Conservation (phyloP, 2,113 vertebrate species). For the Channa maculata region DNA sequence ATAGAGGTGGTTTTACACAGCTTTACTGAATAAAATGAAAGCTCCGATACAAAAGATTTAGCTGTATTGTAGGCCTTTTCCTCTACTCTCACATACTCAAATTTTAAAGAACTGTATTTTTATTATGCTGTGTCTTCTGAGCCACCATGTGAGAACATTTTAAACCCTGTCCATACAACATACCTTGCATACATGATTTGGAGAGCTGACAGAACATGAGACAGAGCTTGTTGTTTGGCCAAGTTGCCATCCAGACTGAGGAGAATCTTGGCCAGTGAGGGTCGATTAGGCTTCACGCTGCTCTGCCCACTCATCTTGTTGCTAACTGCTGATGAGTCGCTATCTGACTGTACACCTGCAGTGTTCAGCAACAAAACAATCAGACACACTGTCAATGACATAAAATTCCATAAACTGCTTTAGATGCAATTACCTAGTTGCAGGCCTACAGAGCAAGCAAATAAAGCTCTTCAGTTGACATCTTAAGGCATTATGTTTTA, state of each 20-base stretch:
- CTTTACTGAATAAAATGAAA: too few species aligned
- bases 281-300: conserved; percentile 90
- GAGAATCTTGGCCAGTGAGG: conserved; percentile 96
- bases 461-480: too few species aligned
- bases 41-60: not conserved
- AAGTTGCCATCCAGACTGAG: conserved; percentile 94
- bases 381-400: conserved; percentile 3
- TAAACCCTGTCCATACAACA: not conserved
- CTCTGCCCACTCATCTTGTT: conserved; percentile 92
- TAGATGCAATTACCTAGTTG: not conserved
- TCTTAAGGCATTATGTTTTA: too few species aligned
- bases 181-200: conserved; percentile 99
- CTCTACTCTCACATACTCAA: not conserved
- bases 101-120: not conserved
- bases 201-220: conserved; percentile 92
- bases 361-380: conserved; percentile 32
- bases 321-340: conserved; percentile 89
- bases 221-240: conserved; percentile 95
- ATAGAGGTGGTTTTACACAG: not conserved
- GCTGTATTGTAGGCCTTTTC: not conserved
- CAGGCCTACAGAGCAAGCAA: not conserved
- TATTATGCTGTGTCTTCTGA: not conserved
- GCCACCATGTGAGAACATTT: too few species aligned
- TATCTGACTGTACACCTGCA: conserved; percentile 94
- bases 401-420: not conserved